Evolutionary conservation across 2,888 invertebrate species (phyloP).

Genomic region (Syritta pipiens): DNA sequence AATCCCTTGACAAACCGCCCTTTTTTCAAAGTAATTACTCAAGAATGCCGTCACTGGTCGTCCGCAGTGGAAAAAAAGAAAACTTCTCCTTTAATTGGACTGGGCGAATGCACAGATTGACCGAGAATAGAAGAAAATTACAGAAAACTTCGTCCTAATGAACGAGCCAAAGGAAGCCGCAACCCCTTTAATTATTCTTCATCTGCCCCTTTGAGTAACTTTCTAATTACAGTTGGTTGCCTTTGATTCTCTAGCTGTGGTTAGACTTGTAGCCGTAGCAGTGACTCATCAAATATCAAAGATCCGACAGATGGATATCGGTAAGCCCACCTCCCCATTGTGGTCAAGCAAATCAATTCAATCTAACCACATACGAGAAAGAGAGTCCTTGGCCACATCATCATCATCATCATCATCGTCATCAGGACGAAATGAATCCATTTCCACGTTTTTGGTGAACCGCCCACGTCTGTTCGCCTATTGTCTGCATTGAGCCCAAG

Average conservation of each 20-base stretch:
- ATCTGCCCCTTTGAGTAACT: not conserved
- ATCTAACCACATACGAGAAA: too few relatives aligned
- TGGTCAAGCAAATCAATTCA: not conserved
- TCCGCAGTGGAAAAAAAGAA: too few relatives aligned
- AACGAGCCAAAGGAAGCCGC: not conserved
- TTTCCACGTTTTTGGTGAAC: not conserved
- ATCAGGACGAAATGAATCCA: not conserved
- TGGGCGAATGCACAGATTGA: not conserved
- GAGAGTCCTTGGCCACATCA: too few relatives aligned
- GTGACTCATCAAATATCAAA: too few relatives aligned
- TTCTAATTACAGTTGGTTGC: constrained; percentile 1
- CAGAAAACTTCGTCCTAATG: not conserved
- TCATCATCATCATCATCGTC: too few relatives aligned
- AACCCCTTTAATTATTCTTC: constrained; percentile 1
- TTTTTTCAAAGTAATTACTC: not conserved
- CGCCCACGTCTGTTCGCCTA: not conserved
- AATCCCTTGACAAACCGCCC: not conserved
- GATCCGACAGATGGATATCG: too few relatives aligned
- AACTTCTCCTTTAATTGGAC: not conserved
- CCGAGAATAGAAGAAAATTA: not conserved
- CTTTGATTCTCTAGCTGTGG: constrained; percentile 1
- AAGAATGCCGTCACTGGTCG: too few relatives aligned
- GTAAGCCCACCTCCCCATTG: not conserved
- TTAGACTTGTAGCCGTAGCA: too few relatives aligned
- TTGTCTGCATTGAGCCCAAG: not conserved